These are phyloP conservation scores for Siniperca chuatsi DNA, from an alignment of 2,113 vertebrate species.

Conservation along the genomic window DNA sequence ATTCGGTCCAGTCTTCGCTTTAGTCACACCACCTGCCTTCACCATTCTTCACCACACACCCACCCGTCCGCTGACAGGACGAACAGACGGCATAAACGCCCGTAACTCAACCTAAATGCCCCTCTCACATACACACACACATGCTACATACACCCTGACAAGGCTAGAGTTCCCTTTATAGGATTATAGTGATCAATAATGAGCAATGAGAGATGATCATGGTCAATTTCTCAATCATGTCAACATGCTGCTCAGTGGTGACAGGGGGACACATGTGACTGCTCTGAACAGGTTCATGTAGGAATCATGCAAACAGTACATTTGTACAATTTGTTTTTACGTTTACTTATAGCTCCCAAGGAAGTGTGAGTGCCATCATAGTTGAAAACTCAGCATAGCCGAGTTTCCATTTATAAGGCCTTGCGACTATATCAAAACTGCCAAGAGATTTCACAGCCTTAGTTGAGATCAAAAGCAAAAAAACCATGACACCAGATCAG, in stretches of 20 bases:
- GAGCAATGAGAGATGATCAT: constrained; percentile 58
- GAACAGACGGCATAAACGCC: constrained; percentile 89
- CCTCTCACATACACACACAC: constrained; percentile 20
- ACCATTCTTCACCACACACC: constrained; percentile 89
- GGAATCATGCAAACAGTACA: background rate
- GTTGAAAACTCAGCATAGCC: background rate
- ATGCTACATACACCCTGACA: constrained; percentile 17
- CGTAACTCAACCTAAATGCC: constrained; percentile 80
- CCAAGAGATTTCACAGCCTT: background rate
- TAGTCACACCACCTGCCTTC: constrained; percentile 99
- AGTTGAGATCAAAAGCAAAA: background rate
- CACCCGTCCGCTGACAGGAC: constrained; percentile 84
- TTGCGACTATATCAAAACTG: background rate
- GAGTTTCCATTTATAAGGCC: no score
- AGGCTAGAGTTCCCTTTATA: constrained; percentile 34
- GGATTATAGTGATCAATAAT: constrained; percentile 94
- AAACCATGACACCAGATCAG: background rate
- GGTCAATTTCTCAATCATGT: constrained; percentile 53
- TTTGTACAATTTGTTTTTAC: no score
- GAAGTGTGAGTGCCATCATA: background rate
- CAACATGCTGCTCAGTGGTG: constrained; percentile 24
- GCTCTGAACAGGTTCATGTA: background rate
- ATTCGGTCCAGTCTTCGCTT: constrained; percentile 91
- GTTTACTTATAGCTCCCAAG: background rate
- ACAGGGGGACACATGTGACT: constrained; percentile 35